Evolutionary conservation across 2,113 vertebrate species (phyloP).

Genomic region (Semnornis frantzii): DNA sequence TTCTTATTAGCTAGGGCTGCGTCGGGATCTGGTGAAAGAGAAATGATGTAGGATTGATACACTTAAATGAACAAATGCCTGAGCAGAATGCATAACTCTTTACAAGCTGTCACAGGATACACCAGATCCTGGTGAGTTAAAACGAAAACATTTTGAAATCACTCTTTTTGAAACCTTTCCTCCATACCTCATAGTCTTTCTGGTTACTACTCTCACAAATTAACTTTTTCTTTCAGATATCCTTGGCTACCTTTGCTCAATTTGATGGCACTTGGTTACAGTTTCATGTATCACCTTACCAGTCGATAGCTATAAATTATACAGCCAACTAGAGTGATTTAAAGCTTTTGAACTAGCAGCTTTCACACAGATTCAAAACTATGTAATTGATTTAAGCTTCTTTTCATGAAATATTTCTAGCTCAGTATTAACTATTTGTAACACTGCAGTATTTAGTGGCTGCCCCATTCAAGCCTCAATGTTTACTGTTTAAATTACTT

Average conservation of each 20-base stretch:
- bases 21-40: slow-evolving; percentile 83
- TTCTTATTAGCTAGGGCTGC: slow-evolving; percentile 89
- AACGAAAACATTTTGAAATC: slow-evolving; percentile 39
- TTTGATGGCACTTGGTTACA: neutral
- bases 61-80: slow-evolving; percentile 43
- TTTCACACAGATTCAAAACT: neutral
- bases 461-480: neutral
- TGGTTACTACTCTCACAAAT: slow-evolving; percentile 21
- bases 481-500: slow-evolving; percentile 2
- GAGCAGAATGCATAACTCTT: slow-evolving; percentile 18
- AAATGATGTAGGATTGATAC: slow-evolving; percentile 64
- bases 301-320: slow-evolving; percentile 5
- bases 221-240: slow-evolving; percentile 26
- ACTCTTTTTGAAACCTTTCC: slow-evolving; percentile 10
- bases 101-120: slow-evolving; percentile 23
- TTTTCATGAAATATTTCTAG: neutral
- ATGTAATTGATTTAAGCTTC: neutral
- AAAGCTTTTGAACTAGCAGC: slow-evolving; percentile 31
- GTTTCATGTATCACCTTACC: neutral
- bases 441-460: neutral
- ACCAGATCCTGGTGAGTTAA: slow-evolving; percentile 25
- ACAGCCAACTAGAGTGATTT: neutral
- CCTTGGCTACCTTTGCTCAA: slow-evolving; percentile 18
- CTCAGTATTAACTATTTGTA: neutral
- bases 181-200: neutral